phyloP scores from a whole-genome alignment of 2,888 invertebrate genomes.

The Amphipoea lucens region DNA sequence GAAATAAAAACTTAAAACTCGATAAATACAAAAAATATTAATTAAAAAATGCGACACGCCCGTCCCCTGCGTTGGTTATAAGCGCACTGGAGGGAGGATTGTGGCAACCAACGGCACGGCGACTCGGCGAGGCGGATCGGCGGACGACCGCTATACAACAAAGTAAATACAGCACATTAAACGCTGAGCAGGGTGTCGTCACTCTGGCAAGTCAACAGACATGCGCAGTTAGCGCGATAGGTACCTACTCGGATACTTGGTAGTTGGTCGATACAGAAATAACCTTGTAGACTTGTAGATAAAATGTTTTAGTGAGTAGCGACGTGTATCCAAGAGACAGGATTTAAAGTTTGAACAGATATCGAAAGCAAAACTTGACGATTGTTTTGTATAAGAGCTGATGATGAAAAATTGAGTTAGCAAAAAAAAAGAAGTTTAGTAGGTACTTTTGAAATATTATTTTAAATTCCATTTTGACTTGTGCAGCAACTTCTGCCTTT shows the following conservation, averaged over 20 bases:
- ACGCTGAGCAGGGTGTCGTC: slow-evolving; percentile 43
- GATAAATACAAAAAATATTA: not conserved
- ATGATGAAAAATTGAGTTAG: not conserved
- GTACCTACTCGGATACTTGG: slow-evolving; percentile 10
- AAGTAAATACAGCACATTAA: not conserved
- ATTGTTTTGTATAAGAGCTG: slow-evolving; percentile 1
- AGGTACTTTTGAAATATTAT: too few relatives aligned
- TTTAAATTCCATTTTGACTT: not conserved
- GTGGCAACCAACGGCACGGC: not conserved
- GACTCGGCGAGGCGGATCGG: not conserved
- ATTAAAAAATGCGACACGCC: slow-evolving; percentile 26
- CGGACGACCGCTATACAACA: not conserved
- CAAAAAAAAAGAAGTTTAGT: too few relatives aligned
- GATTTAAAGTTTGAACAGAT: slow-evolving; percentile 10
- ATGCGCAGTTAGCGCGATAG: slow-evolving; percentile 49
- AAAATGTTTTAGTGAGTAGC: slow-evolving; percentile 6
- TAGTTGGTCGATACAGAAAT: slow-evolving; percentile 56
- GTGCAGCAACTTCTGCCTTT: not conserved
- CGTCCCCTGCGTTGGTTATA: not conserved
- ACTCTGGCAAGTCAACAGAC: slow-evolving; percentile 35
- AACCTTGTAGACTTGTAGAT: slow-evolving; percentile 39
- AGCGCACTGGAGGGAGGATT: slow-evolving; percentile 41
- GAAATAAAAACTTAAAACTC: slow-evolving; percentile 20
- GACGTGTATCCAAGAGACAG: slow-evolving; percentile 10
- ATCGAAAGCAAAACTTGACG: slow-evolving; percentile 6